Evolutionary conservation across 2,797 vertebrate genomes (phyloP), one percentile per base, ranked within the genome.

Genomic region (Iguana delicatissima): DNA sequence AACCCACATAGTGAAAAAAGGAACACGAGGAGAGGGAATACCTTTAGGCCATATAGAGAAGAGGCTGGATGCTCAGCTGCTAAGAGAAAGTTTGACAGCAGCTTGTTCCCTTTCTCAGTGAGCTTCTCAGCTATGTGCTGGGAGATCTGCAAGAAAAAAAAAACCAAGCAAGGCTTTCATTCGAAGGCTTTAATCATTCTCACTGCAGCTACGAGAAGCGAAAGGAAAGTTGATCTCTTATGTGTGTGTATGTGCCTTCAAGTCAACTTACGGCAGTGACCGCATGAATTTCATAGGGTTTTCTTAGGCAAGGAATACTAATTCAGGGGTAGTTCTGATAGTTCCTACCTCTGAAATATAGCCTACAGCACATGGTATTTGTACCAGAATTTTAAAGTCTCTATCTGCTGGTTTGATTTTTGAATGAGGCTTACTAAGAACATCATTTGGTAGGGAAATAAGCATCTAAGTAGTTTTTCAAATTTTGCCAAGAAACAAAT

Each of bases 21-120:
- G 88, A 95, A 91, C 38, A 46, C 50, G 80, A 0, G 0, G 32
- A 46, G 1, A 46, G 29, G 24, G 24, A 62, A 92, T 97, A 98
- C 97, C 97, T 97, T 97, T 50, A 97, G 91, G 55, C 96, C 12
- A 0, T 95, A 93, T 38, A 97, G 87, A 83, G 95, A 97, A 52
- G 96, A 96, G 80, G 88, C n/a, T n/a, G 96, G 95, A 69, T 95
- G 82, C 73, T 94, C 92, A 64, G 97, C 87, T 73, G 93, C 94
- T 22, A 59, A 93, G 91, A 98, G 42, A 46, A 98, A 90, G 38
- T 88, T 95, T 1, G 35, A 90, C 90, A 96, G 93, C 67, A 97
- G 94, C 1, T 89, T 93, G 77, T 50, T 94, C 77, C 93, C 93
- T 69, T 93, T 92, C 72, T 96, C 93, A 18, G 90, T 89, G 79